Conservation (phyloP, 2,888 invertebrate species). For the Abscondita cerata region DNA sequence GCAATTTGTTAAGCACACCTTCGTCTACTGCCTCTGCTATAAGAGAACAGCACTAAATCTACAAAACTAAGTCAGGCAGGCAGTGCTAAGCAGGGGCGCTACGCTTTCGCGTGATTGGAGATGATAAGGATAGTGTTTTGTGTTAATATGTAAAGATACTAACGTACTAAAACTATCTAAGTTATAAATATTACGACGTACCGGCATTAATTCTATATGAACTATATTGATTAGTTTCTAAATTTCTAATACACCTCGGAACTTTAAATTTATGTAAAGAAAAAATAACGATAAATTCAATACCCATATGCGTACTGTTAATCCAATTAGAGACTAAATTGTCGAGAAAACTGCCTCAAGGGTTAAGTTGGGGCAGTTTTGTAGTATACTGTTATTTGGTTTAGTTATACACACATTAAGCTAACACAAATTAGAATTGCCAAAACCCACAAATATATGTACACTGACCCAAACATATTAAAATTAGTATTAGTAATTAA, state of each 20-base stretch:
- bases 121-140: constrained; percentile 49
- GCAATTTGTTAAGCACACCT: constrained; percentile 12
- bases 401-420: constrained; percentile 16
- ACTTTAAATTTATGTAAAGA: no score
- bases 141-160: constrained; percentile 48
- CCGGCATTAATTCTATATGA: no score
- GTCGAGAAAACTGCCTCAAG: background rate
- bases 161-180: constrained; percentile 13
- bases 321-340: constrained; percentile 2
- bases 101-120: constrained; percentile 46
- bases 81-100: constrained; percentile 56
- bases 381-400: background rate
- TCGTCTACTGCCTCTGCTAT: constrained; percentile 19
- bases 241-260: no score
- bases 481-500: constrained; percentile 20
- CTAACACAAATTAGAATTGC: constrained; percentile 13
- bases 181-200: background rate
- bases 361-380: background rate
- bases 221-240: no score
- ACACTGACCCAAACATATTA: constrained; percentile 11
- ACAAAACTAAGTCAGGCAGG: constrained; percentile 48
- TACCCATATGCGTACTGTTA: background rate
- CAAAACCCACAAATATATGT: constrained; percentile 10
- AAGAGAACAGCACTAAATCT: constrained; percentile 14
- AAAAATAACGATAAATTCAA: no score